Evolutionary conservation across 30 jellyfish, hydroid and myxozoan genomes (phyloP).

Genomic region (Pelagia noctiluca): DNA sequence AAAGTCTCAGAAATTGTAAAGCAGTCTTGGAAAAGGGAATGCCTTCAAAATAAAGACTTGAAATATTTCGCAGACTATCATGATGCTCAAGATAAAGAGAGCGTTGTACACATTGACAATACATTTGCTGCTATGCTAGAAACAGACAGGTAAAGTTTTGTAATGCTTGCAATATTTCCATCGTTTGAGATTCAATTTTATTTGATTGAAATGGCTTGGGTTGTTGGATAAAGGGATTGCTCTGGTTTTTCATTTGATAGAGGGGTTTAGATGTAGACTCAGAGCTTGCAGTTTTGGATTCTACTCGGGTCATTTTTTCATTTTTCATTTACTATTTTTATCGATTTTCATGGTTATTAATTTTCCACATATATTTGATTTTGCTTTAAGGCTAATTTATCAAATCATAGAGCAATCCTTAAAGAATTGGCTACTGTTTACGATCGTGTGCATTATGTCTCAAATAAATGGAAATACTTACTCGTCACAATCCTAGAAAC

Average conservation of each 20-base stretch:
- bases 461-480: too few species aligned
- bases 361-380: too few species aligned
- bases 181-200: background rate
- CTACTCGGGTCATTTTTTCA: too few species aligned
- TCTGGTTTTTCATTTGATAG: background rate
- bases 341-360: too few species aligned
- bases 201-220: background rate
- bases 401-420: too few species aligned
- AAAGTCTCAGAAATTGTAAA: constrained; percentile 8
- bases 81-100: constrained; percentile 27
- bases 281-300: background rate
- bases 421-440: too few species aligned
- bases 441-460: too few species aligned
- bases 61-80: constrained; percentile 33
- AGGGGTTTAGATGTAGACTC: background rate
- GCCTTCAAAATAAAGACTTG: constrained; percentile 41
- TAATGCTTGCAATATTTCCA: background rate
- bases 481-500: too few species aligned
- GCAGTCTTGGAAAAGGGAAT: constrained; percentile 39
- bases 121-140: constrained; percentile 10
- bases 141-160: constrained; percentile 21
- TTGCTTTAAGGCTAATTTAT: too few species aligned
- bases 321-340: too few species aligned
- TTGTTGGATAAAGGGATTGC: background rate
- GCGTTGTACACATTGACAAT: constrained; percentile 32